Evolutionary conservation across 2,888 invertebrate genomes (phyloP).

Genomic region (Melanostoma scalare): DNA sequence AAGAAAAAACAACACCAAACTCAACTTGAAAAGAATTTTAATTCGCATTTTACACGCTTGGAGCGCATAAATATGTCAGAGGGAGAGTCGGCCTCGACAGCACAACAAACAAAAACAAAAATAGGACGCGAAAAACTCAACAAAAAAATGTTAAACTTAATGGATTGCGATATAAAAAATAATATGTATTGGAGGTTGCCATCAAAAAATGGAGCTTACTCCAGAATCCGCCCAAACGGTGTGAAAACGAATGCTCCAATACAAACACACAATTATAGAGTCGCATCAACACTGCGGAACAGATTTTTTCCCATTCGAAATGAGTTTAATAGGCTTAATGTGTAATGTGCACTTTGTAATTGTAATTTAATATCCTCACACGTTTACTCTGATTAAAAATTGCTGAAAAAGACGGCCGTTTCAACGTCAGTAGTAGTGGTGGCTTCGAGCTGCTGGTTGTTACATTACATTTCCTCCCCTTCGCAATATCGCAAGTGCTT

Average conservation of each 20-base stretch:
- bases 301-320: slow-evolving; percentile 62
- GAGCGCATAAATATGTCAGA: slow-evolving; percentile 72
- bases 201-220: slow-evolving; percentile 36
- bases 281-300: slow-evolving; percentile 17
- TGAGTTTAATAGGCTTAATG: slow-evolving; percentile 73
- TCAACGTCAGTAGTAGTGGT: neutral
- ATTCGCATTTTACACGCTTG: slow-evolving; percentile 74
- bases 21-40: slow-evolving; percentile 72
- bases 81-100: slow-evolving; percentile 29
- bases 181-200: slow-evolving; percentile 14
- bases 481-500: slow-evolving; percentile 10
- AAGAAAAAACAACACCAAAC: slow-evolving; percentile 22
- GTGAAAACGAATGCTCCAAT: slow-evolving; percentile 44
- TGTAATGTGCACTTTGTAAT: slow-evolving; percentile 73
- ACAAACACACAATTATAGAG: slow-evolving; percentile 5
- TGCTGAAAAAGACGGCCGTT: neutral
- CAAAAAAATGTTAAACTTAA: slow-evolving; percentile 58
- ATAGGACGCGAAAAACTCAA: slow-evolving; percentile 47
- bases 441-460: neutral
- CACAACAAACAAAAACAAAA: slow-evolving; percentile 57
- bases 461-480: neutral
- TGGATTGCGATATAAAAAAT: slow-evolving; percentile 42
- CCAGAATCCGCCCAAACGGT: slow-evolving; percentile 43
- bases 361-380: slow-evolving; percentile 73
- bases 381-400: slow-evolving; percentile 67